Evolutionary conservation across 2,888 invertebrate genomes (phyloP).

Genomic region (Tetragnatha montana): DNA sequence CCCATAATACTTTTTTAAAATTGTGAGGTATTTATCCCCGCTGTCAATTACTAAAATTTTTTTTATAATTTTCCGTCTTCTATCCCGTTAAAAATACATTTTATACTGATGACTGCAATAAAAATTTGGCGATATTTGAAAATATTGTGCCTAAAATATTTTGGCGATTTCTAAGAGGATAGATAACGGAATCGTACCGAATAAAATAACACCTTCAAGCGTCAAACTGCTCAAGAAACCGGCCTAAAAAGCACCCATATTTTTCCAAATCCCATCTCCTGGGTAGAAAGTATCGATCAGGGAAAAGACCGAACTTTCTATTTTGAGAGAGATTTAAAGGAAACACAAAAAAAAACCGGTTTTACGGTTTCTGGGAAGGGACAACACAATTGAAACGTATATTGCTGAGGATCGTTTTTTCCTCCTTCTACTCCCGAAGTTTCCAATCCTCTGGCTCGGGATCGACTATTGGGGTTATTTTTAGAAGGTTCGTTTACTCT

Average conservation of each 20-base stretch:
- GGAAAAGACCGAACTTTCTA: not conserved
- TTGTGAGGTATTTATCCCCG: too few relatives aligned
- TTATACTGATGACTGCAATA: too few relatives aligned
- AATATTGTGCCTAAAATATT: too few relatives aligned
- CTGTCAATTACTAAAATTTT: too few relatives aligned
- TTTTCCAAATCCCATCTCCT: not conserved
- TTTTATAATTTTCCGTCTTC: too few relatives aligned
- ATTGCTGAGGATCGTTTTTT: not conserved
- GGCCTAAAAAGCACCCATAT: not conserved
- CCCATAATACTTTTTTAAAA: too few relatives aligned
- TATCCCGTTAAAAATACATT: too few relatives aligned
- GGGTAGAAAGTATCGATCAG: not conserved
- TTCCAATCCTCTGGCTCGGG: not conserved
- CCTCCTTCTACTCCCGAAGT: not conserved
- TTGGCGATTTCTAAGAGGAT: too few relatives aligned
- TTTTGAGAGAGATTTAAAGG: not conserved
- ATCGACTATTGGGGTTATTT: not conserved
- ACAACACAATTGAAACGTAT: not conserved
- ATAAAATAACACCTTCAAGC: not conserved
- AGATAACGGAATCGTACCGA: too few relatives aligned
- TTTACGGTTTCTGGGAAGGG: not conserved
- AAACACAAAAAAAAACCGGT: not conserved
- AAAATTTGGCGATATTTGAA: too few relatives aligned
- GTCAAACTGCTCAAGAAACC: not conserved
- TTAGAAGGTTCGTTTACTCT: not conserved